Conservation (phyloP, 2,888 invertebrate genomes). For the Metacarcinus magister region DNA sequence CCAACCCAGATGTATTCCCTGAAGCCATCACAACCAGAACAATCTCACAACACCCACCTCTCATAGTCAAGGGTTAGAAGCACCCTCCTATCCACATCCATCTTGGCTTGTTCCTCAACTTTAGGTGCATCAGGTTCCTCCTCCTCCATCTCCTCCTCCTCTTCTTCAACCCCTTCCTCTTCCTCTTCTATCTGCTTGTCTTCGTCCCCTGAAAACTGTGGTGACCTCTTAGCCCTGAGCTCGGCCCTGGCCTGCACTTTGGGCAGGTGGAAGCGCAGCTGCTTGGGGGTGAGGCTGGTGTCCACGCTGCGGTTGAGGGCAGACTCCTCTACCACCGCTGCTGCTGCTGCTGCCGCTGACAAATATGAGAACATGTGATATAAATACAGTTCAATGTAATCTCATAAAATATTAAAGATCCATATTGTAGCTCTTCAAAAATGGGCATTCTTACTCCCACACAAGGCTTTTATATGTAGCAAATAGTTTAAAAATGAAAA, state of each 20-base stretch:
- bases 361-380: background rate
- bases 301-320: slow-evolving; percentile 41
- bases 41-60: background rate
- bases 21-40: background rate
- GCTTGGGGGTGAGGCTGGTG: slow-evolving; percentile 80
- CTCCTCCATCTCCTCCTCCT: background rate
- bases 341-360: slow-evolving; percentile 3
- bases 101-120: background rate
- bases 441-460: too few relatives aligned
- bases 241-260: background rate
- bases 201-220: background rate
- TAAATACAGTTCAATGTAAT: background rate
- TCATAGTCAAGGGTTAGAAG: background rate
- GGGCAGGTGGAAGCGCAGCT: slow-evolving; percentile 81
- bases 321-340: background rate
- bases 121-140: background rate
- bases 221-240: background rate
- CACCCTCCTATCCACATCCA: background rate
- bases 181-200: background rate
- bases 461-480: too few relatives aligned
- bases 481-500: too few relatives aligned
- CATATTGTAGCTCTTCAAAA: too few relatives aligned
- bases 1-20: background rate
- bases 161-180: background rate
- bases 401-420: background rate